Evolutionary conservation across 2,797 vertebrate species (phyloP), one percentile per base, ranked within the genome.

Genomic region (Amniataba percoides): DNA sequence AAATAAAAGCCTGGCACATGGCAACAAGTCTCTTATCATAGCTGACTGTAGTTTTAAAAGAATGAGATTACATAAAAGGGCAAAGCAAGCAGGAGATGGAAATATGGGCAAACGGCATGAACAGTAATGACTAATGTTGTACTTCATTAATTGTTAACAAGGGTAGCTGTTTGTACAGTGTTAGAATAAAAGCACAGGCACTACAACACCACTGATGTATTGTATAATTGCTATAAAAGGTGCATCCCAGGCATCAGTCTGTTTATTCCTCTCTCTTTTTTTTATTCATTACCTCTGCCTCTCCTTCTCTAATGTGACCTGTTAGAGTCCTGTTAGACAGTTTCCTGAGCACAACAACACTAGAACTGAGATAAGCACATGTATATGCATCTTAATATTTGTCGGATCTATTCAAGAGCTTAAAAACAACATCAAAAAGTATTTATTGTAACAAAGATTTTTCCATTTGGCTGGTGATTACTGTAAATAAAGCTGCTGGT

Each of bases 1-100:
- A 52, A 69, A 69, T 66, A 61, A 77, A 8, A 61, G 39, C 18
- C 25, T 58, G 11, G 23, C 36, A 60, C 43, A 58, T 7, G 21
- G 49, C 53, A 59, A n/a, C 67, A 40, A 40, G 53, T 18, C 8
- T 53, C 25, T 71, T 51, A 62, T 62, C 27, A 13, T 4, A 56
- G 34, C 45, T 45, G 25, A 25, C 43, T 1, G 18, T 10, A 31
- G 27, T 36, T 49, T 0, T 53, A 70, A 59, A 19, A 55, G 2
- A 74, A 42, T 5, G 10, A 60, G 21, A 73, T 66, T 52, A 57
- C 2, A 3, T 45, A 23, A 70, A 71, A 48, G 0, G 6, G 64
- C 51, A 67, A 65, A 64, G 48, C 45, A 61, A 56, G 46, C 31
- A 65, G 18, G 19, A 27, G n/a, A 49, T 18, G 31, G 34, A 34